Percentiles rank a stretch among this genome's conserved stretches.
Evolutionary conservation across 1,140 invertebrate genomes (phyloP).

Genomic region (Drosophila teissieri): DNA sequence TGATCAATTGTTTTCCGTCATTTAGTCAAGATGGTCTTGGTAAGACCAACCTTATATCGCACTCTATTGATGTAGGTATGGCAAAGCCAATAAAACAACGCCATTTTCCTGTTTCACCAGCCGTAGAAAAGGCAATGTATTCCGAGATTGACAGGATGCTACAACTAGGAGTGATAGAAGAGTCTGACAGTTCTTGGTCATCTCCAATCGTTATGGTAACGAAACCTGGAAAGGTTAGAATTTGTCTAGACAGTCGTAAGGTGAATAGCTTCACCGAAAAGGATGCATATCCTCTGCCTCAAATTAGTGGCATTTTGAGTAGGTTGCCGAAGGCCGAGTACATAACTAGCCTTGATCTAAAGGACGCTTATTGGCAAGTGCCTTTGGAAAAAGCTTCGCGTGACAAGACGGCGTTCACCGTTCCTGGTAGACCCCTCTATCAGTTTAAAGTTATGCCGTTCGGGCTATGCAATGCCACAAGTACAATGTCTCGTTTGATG

Average conservation of each 20-base stretch:
- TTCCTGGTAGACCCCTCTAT: too few species aligned
- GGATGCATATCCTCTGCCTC: constrained; percentile 3
- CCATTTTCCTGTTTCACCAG: neutral
- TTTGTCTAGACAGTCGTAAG: neutral
- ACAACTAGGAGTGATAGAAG: neutral
- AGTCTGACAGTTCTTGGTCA: neutral
- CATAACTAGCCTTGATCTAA: neutral
- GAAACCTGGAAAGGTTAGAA: neutral
- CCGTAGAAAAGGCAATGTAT: neutral
- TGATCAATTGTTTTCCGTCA: neutral
- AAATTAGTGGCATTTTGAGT: neutral
- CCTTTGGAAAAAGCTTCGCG: neutral
- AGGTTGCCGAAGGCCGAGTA: neutral
- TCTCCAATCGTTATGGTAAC: neutral
- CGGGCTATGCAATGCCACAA: too few species aligned
- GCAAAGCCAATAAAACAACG: neutral
- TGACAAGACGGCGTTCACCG: neutral
- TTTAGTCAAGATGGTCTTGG: constrained; percentile 5
- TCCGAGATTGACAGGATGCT: too few species aligned
- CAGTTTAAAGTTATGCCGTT: too few species aligned
- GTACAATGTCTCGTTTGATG: too few species aligned
- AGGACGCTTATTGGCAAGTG: neutral
- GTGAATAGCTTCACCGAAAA: constrained; percentile 8
- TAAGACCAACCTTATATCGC: neutral
- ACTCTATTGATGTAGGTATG: neutral